Evolutionary conservation across 2,888 invertebrate species (phyloP).

Genomic region (Liodrosophila aerea): DNA sequence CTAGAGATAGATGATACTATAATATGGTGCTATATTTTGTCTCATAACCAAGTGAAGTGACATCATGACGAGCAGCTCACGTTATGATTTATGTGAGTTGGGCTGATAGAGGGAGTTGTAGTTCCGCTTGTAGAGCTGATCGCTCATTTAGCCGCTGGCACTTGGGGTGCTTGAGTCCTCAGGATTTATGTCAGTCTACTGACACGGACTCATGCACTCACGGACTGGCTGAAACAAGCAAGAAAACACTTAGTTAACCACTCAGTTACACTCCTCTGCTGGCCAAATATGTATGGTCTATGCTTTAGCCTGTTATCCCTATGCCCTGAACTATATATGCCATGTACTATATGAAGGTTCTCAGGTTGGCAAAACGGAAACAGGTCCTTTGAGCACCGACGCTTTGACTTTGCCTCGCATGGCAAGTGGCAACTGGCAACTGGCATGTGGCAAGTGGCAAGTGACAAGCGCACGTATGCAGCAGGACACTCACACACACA

Average conservation of each 20-base stretch:
- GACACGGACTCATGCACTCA: constrained; percentile 30
- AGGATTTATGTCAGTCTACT: constrained; percentile 43
- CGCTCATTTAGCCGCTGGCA: constrained; percentile 20
- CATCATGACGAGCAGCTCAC: no score
- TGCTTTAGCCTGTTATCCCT: no score
- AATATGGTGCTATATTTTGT: no score
- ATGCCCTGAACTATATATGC: no score
- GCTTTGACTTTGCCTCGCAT: constrained; percentile 40
- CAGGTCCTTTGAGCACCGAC: constrained; percentile 58
- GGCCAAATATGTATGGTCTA: no score
- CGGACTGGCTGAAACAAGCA: constrained; percentile 15
- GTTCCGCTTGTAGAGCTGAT: constrained; percentile 18
- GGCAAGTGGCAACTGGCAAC: constrained; percentile 25
- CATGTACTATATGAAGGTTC: constrained; percentile 16
- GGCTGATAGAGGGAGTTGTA: no score
- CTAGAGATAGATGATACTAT: no score
- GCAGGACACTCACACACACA: constrained; percentile 17
- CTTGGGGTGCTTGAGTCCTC: constrained; percentile 32
- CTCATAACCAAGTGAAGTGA: no score
- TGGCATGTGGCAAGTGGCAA: constrained; percentile 31
- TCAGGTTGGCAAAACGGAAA: constrained; percentile 55
- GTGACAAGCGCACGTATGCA: constrained; percentile 41
- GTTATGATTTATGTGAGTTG: no score
- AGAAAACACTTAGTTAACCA: constrained; percentile 43
- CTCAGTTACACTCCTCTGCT: no score